A percentile compares a stretch with the other conserved stretches of the same genome.
These are phyloP conservation scores for Progne subis DNA, from an alignment of 2,113 vertebrate species.

Conservation along the genomic window DNA sequence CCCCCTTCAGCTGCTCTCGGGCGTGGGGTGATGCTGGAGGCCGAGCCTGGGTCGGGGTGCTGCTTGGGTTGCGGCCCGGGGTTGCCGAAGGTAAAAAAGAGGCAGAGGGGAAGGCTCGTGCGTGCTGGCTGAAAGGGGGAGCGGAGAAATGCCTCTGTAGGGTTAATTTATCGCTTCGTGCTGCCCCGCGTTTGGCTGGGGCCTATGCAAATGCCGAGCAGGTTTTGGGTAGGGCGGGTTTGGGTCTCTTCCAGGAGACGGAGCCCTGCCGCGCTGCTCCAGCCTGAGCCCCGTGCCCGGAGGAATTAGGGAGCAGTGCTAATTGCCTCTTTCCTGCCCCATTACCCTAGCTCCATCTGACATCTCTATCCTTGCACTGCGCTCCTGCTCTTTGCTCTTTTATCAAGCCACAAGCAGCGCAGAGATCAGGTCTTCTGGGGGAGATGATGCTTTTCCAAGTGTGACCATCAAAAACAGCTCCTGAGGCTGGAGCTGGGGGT, in stretches of 20 bases:
- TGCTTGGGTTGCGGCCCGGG: background rate
- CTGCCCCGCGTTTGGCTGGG: slow-evolving; percentile 13
- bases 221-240: background rate
- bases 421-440: background rate
- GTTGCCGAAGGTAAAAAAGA: background rate
- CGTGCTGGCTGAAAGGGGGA: background rate
- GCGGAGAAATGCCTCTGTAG: background rate
- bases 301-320: background rate
- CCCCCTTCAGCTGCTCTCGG: background rate
- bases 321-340: background rate
- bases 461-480: background rate
- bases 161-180: background rate
- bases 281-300: background rate
- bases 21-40: background rate
- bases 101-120: rapidly evolving
- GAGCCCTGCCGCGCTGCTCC: background rate
- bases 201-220: background rate
- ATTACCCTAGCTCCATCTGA: background rate
- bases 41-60: background rate
- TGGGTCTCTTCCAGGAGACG: background rate
- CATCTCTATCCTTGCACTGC: background rate
- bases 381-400: rapidly evolving
- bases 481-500: background rate
- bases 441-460: background rate
- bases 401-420: background rate